A percentile compares a stretch with the other conserved stretches of the same genome.
Conservation (phyloP, 2,797 vertebrate genomes). For the Naso thynnoides region DNA sequence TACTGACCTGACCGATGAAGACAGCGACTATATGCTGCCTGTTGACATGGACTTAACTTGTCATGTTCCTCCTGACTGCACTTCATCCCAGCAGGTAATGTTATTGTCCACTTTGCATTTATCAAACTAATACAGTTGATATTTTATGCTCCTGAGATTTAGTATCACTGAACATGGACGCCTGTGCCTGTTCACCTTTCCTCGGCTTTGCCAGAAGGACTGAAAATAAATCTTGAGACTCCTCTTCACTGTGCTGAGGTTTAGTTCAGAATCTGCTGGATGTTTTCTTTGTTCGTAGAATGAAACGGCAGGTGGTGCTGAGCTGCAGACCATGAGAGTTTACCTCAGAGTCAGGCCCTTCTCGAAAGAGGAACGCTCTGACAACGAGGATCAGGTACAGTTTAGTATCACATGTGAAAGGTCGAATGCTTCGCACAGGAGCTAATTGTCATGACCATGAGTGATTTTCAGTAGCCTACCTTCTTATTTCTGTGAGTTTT, state of each 20-base stretch:
- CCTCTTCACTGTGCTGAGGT: neutral
- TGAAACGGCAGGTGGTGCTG: constrained; percentile 49
- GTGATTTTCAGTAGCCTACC: neutral
- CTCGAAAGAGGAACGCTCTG: constrained; percentile 86
- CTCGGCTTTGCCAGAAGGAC: neutral
- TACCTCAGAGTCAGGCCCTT: constrained; percentile 91
- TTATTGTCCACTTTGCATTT: neutral
- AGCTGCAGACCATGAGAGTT: constrained; percentile 87
- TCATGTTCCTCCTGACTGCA: constrained; percentile 28
- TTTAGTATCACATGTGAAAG: neutral
- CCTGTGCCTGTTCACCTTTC: neutral
- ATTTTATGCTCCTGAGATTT: neutral
- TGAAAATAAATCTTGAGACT: neutral
- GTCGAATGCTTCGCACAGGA: neutral
- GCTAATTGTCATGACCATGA: neutral
- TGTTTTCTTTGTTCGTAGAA: constrained; percentile 50
- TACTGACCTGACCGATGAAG: constrained; percentile 55
- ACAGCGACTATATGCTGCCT: constrained; percentile 38
- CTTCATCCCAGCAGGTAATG: constrained; percentile 54
- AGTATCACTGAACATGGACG: neutral
- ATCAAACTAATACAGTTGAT: neutral
- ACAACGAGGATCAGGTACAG: constrained; percentile 87
- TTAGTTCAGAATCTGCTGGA: neutral
- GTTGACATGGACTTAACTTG: constrained; percentile 78
- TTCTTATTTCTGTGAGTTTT: neutral